A percentile compares a stretch with the other conserved stretches of the same genome.
Conservation (phyloP, 2,797 vertebrate genomes). For the Fratercula arctica region DNA sequence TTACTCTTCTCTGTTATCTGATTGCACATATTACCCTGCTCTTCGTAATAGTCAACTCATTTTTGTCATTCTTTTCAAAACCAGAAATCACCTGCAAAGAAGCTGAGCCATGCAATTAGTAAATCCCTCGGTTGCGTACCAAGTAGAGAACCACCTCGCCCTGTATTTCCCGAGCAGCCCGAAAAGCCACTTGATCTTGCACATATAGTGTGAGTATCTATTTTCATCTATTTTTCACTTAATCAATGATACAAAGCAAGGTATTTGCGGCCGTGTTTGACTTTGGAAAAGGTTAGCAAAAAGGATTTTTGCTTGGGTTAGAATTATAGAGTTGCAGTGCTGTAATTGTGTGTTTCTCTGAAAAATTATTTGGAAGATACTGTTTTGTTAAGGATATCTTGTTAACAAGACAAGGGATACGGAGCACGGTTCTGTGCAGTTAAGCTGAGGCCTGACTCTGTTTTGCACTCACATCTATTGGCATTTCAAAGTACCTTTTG, state of each 20-base stretch:
- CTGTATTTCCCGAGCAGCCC: conserved; percentile 93
- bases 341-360: background rate
- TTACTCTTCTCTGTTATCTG: too few species aligned
- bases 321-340: accelerated
- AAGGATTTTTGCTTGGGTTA: accelerated
- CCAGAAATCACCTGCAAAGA: conserved; percentile 98
- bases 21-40: background rate
- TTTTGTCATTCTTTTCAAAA: background rate
- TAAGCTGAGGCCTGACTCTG: background rate
- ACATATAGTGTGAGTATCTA: conserved; percentile 90
- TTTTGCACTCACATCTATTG: background rate
- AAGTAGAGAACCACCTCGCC: conserved; percentile 91
- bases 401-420: accelerated
- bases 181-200: conserved; percentile 93
- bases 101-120: conserved; percentile 98
- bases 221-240: background rate
- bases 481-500: background rate
- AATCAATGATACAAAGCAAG: background rate
- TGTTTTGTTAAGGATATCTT: background rate
- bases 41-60: background rate
- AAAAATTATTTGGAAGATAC: accelerated
- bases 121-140: conserved; percentile 96
- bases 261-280: background rate
- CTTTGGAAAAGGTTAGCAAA: background rate
- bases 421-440: background rate